phyloP scores from a whole-genome alignment of 2,888 invertebrate species.

The Nephrotoma flavescens region DNA sequence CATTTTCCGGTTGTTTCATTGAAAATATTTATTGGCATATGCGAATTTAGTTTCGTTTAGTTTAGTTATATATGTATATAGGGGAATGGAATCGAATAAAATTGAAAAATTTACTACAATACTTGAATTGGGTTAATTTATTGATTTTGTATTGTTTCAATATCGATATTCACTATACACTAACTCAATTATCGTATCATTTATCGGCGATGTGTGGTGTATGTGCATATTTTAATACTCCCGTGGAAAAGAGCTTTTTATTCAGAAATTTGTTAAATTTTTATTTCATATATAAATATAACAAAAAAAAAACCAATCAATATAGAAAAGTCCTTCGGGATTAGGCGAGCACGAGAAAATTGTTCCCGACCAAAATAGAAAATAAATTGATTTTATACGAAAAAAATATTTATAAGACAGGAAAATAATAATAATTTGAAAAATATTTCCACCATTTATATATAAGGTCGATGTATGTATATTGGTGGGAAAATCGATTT shows the following conservation, averaged over 20 bases:
- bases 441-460: neutral
- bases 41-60: neutral
- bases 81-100: neutral
- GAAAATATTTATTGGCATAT: neutral
- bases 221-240: neutral
- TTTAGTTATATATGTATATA: neutral
- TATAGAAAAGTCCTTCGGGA: neutral
- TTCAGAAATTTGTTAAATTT: neutral
- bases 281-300: neutral
- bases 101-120: neutral
- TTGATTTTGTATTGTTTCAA: neutral
- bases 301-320: neutral
- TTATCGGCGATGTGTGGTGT: neutral
- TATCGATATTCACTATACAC: neutral
- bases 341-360: neutral
- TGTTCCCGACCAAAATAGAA: neutral
- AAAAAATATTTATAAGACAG: neutral
- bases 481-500: neutral
- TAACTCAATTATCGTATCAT: neutral
- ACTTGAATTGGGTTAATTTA: neutral
- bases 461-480: neutral
- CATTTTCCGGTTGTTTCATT: neutral
- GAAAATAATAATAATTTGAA: neutral
- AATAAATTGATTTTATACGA: neutral
- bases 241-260: neutral